Percentiles rank a stretch among this genome's conserved stretches.
These are phyloP conservation scores for Ptychochromis oligacanthus DNA, from an alignment of 2,113 vertebrate species.

Conservation along the genomic window DNA sequence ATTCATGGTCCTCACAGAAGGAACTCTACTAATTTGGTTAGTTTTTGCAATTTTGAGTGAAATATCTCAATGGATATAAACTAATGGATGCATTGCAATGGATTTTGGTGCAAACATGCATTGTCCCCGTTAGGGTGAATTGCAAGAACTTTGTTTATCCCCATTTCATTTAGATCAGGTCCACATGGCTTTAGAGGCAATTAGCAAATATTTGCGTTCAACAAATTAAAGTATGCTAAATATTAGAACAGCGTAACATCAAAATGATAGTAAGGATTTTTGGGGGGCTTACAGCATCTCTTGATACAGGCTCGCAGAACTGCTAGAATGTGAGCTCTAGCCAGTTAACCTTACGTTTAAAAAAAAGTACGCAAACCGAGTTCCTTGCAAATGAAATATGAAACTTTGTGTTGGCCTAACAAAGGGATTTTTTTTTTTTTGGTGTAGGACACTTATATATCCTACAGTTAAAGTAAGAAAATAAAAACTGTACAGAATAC, in stretches of 20 bases:
- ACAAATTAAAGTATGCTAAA: neutral
- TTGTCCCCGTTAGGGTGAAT: fast-evolving
- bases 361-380: neutral
- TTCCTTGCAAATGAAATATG: neutral
- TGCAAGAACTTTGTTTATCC: neutral
- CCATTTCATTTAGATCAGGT: neutral
- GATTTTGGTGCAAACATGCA: neutral
- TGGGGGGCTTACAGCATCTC: neutral
- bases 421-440: neutral
- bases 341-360: neutral
- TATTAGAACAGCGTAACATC: neutral
- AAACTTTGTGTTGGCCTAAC: neutral
- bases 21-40: neutral
- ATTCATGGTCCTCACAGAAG: fast-evolving
- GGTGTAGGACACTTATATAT: neutral
- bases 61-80: neutral
- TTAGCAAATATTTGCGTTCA: neutral
- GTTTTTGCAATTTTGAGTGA: neutral
- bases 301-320: neutral
- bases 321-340: neutral
- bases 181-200: neutral
- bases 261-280: neutral
- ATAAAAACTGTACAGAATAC: neutral
- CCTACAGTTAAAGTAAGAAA: neutral
- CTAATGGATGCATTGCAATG: neutral